phyloP scores from a whole-genome alignment of 2,888 invertebrate genomes.

The Deroplatys truncata region DNA sequence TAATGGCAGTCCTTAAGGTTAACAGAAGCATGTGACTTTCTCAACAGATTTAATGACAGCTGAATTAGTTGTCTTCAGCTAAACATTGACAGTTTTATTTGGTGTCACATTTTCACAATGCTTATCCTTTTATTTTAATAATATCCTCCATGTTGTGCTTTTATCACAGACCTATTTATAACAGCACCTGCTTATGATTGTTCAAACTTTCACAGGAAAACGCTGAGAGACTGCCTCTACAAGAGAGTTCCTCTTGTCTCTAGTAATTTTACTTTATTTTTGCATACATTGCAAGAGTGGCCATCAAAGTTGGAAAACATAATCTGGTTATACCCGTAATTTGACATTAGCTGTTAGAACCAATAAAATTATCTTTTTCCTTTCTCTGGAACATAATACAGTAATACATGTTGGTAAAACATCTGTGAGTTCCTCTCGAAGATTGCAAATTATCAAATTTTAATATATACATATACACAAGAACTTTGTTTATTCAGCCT shows the following conservation, averaged over 20 bases:
- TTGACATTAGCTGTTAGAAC: not conserved
- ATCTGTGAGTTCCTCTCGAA: not conserved
- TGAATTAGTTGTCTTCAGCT: not conserved
- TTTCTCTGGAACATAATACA: not conserved
- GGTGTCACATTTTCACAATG: not conserved
- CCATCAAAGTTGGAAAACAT: not conserved
- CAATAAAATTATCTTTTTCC: not conserved
- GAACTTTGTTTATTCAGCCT: too few relatives aligned
- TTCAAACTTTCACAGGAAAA: not conserved
- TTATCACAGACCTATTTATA: conserved; percentile 23
- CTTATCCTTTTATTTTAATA: not conserved
- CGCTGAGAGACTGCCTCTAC: not conserved
- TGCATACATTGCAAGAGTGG: not conserved
- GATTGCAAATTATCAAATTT: too few relatives aligned
- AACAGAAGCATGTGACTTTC: not conserved
- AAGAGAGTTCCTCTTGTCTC: not conserved
- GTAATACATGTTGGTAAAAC: not conserved
- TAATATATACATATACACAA: too few relatives aligned
- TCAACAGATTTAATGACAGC: not conserved
- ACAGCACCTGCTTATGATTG: conserved; percentile 21
- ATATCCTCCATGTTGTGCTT: conserved; percentile 12
- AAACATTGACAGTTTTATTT: not conserved
- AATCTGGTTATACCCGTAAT: conserved; percentile 13
- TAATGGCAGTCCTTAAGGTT: conserved; percentile 2
- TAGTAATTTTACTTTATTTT: not conserved